phyloP scores from a whole-genome alignment of 2,797 vertebrate genomes.

The Argentina silus region DNA sequence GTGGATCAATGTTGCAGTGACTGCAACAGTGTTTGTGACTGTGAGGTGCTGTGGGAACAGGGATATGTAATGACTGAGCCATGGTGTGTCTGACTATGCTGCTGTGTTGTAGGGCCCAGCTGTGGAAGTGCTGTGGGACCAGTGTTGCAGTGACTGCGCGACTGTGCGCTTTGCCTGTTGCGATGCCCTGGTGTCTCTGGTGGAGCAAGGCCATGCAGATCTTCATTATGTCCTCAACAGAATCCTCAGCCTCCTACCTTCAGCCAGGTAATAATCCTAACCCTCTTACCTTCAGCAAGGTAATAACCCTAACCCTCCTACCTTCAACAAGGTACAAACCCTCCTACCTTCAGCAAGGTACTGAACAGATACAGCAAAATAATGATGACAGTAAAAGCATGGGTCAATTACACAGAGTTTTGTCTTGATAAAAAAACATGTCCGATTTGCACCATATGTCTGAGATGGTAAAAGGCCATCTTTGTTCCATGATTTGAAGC shows the following conservation, averaged over 20 bases:
- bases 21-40: background rate
- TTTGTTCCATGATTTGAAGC: too few species aligned
- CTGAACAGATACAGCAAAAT: too few species aligned
- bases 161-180: slow-evolving; percentile 87
- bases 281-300: too few species aligned
- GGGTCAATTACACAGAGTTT: too few species aligned
- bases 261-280: slow-evolving; percentile 81
- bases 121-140: slow-evolving; percentile 91
- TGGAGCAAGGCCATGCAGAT: slow-evolving; percentile 89
- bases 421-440: background rate
- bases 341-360: too few species aligned
- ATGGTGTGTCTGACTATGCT: background rate
- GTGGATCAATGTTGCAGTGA: background rate
- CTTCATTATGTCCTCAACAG: slow-evolving; percentile 83
- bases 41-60: slow-evolving; percentile 39
- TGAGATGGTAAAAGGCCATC: too few species aligned
- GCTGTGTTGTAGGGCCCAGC: slow-evolving; percentile 81
- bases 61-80: too few species aligned
- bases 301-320: too few species aligned
- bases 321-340: too few species aligned
- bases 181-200: slow-evolving; percentile 87
- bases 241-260: slow-evolving; percentile 90
- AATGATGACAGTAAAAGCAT: too few species aligned
- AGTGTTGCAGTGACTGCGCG: slow-evolving; percentile 84
- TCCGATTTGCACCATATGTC: too few species aligned